Base-by-base conservation (phyloP, 2,888 invertebrate genomes). In the Drosophila siamana region DNA sequence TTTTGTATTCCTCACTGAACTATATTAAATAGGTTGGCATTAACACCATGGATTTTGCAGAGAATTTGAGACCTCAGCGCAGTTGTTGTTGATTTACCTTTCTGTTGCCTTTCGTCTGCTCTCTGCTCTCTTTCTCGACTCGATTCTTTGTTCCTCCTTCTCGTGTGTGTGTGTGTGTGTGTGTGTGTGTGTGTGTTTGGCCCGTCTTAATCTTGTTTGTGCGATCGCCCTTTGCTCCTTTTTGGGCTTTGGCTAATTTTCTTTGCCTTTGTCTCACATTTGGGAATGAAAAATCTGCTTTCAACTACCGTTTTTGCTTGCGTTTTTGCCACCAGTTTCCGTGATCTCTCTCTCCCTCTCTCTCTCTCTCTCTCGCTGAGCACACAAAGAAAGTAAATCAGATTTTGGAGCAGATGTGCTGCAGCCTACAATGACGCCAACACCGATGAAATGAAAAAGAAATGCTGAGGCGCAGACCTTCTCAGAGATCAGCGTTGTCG, bases 381-480 rank as follows among this genome's bases (percentile, higher is more conserved):
- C 41, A 77, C 67, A 84, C 80, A 86, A 78, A 72, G 81, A 87
- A 86, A 86, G 86, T 86, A 86, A 86, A 86, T 84, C 86, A 86
- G 74, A 84, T 86, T 82, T 77, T 77, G 82, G 78, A 84, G 81
- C 86, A 86, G 86, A 73, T 86, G 86, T 86, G 83, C 81, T 86
- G 83, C 81, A 24, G 41, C 52, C 63, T 69, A 55, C 28, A 56
- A 56, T 33, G 50, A 66, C 52, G 70, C 59, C 51, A 51, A 50
- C 47, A 65, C 59, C 15, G 33, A 62, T n/a, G n/a, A 57, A 36
- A 36, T 19, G 44, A 46, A 62, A 33, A 24, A 52, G 40, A 26
- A 63, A 55, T 47, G 30, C 41, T 51, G 55, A 36, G 50, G 50
- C 46, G 30, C 3, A 30, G 30, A 38, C 40, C 67, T 46, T 41